Evolutionary conservation across 2,888 invertebrate genomes (phyloP).

Genomic region (Myopa testacea): DNA sequence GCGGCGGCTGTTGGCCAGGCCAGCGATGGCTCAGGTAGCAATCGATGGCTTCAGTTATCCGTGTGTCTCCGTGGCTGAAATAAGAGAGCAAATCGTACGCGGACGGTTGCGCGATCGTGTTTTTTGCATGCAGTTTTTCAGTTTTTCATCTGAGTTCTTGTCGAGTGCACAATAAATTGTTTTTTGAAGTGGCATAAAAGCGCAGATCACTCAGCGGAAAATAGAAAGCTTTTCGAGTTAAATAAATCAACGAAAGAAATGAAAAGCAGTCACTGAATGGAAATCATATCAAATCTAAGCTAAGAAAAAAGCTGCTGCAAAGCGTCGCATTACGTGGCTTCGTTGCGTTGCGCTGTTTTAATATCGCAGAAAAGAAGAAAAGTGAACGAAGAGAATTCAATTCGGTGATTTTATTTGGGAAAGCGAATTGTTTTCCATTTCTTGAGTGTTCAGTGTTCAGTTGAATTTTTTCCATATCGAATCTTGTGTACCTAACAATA

Average conservation of each 20-base stretch:
- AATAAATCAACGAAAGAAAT: not conserved
- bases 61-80: constrained; percentile 65
- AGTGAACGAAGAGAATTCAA: not conserved
- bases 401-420: not conserved
- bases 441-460: not conserved
- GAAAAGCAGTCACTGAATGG: not conserved
- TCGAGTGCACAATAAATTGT: not conserved
- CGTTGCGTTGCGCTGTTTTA: not conserved
- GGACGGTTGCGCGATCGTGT: constrained; percentile 46
- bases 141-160: not conserved
- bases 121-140: constrained; percentile 41
- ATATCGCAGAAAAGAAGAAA: not conserved
- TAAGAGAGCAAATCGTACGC: constrained; percentile 53
- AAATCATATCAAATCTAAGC: no score
- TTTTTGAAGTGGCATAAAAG: no score
- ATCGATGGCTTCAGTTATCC: constrained; percentile 60
- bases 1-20: constrained; percentile 51
- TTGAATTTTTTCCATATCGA: constrained; percentile 38
- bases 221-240: not conserved
- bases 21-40: constrained; percentile 56
- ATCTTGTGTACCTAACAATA: constrained; percentile 36
- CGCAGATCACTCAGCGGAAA: not conserved
- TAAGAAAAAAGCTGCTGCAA: not conserved
- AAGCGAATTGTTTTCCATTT: constrained; percentile 11
- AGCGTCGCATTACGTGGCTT: not conserved